These are phyloP conservation scores for Acanthurus tractus DNA, from an alignment of 2,797 vertebrate species.

Conservation along the genomic window DNA sequence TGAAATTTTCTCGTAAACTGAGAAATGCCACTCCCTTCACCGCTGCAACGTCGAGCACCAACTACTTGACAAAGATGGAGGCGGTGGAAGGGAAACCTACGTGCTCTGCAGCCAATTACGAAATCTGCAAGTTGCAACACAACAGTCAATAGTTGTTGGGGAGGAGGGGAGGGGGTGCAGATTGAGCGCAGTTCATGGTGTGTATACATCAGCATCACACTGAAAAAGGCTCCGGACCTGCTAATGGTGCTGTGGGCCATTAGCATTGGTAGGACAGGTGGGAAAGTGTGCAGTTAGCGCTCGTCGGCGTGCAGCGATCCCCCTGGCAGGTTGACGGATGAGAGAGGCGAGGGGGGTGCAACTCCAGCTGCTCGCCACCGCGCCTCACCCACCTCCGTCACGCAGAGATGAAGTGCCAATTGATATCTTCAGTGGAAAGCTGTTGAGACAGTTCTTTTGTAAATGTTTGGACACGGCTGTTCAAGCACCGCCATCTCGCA, in stretches of 20 bases:
- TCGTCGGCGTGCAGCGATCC: conserved; percentile 21
- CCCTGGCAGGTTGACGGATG: conserved; percentile 61
- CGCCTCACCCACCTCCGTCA: conserved; percentile 36
- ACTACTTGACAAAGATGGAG: conserved; percentile 15
- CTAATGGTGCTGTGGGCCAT: conserved; percentile 62
- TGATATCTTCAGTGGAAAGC: conserved; percentile 64
- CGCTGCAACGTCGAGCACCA: conserved; percentile 38
- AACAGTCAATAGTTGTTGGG: conserved; percentile 18
- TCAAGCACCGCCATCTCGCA: conserved; percentile 56
- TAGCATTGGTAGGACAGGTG: conserved; percentile 67
- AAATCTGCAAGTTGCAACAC: conserved; percentile 36
- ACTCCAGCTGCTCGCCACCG: conserved; percentile 62
- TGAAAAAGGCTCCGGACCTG: conserved; percentile 29
- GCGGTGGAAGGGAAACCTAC: conserved; percentile 12
- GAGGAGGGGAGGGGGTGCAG: conserved; percentile 20
- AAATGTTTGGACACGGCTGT: conserved; percentile 69
- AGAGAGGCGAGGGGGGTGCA: conserved; percentile 29
- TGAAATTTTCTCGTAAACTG: background rate
- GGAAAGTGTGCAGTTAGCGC: conserved; percentile 61
- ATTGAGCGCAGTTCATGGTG: conserved; percentile 18
- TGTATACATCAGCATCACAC: conserved; percentile 35
- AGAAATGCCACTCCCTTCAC: background rate
- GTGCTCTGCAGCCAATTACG: conserved; percentile 54
- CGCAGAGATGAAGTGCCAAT: conserved; percentile 58
- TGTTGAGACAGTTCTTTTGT: conserved; percentile 72